Evolutionary conservation across 2,113 vertebrate species (phyloP).

Genomic region (Carlito syrichta): DNA sequence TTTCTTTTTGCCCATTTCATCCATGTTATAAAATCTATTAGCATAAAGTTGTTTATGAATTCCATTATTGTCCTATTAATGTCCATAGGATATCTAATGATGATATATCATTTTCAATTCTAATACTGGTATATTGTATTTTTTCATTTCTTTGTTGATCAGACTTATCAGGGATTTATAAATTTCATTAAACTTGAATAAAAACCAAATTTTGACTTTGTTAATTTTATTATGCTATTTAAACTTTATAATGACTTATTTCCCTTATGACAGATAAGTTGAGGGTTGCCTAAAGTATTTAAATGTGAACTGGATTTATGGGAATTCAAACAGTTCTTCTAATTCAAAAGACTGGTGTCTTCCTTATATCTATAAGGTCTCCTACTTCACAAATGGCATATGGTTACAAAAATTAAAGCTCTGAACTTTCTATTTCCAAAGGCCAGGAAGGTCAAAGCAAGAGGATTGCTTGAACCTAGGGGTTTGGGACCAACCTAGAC

Average conservation of each 20-base stretch:
- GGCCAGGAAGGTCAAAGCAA: too few species aligned
- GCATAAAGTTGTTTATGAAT: background rate
- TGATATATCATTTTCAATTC: background rate
- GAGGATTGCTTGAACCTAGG: too few species aligned
- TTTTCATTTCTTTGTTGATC: background rate
- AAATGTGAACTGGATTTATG: background rate
- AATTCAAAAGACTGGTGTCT: background rate
- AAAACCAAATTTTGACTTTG: background rate
- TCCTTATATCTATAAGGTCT: background rate
- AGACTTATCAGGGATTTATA: background rate
- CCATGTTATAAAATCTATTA: background rate
- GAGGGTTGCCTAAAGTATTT: background rate
- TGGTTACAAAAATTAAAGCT: background rate
- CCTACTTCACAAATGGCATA: background rate
- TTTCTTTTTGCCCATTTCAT: background rate
- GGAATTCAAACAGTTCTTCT: background rate
- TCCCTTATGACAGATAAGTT: background rate
- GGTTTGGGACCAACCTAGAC: too few species aligned
- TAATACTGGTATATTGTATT: background rate
- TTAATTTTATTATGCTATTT: background rate
- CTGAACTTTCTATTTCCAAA: background rate
- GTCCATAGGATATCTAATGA: background rate
- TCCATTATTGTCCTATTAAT: background rate
- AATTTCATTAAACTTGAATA: background rate
- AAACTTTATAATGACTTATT: background rate